phyloP scores from a whole-genome alignment of 2,888 invertebrate genomes.

The Mesorhabditis sp. region DNA sequence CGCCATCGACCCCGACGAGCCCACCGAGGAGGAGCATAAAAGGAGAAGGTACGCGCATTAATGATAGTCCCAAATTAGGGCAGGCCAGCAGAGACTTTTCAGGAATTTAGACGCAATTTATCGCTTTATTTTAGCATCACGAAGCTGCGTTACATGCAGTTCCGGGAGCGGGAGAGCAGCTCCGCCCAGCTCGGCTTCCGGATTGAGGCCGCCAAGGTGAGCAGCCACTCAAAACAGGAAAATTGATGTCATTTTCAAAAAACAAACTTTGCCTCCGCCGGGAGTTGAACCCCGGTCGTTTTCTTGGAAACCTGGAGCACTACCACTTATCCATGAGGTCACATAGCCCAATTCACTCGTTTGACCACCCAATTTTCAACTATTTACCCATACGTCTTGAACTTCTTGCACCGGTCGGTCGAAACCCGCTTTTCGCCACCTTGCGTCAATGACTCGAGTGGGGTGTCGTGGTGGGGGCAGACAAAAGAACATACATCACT shows the following conservation, averaged over 20 bases:
- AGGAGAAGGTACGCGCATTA: conserved; percentile 46
- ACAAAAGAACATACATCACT: too few species aligned
- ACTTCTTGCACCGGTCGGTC: too few species aligned
- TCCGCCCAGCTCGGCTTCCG: conserved; percentile 88
- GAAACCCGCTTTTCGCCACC: too few species aligned
- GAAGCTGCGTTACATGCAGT: conserved; percentile 91
- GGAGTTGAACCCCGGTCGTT: too few species aligned
- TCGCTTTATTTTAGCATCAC: conserved; percentile 68
- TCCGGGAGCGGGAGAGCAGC: conserved; percentile 86
- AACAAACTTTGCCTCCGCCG: neutral
- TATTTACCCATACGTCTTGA: too few species aligned
- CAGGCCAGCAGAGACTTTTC: conserved; percentile 8
- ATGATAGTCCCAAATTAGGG: neutral
- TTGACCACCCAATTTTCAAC: too few species aligned
- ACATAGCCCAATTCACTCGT: too few species aligned
- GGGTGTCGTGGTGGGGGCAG: too few species aligned
- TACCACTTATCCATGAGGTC: too few species aligned
- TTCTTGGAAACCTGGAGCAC: too few species aligned
- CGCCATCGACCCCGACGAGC: conserved; percentile 79
- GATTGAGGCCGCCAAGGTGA: conserved; percentile 84
- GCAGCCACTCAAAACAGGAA: neutral
- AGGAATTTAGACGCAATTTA: too few species aligned
- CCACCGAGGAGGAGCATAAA: conserved; percentile 78
- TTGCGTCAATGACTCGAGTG: too few species aligned
- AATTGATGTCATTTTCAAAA: neutral